phyloP scores from a whole-genome alignment of 2,888 invertebrate species.

The Andrena hattorfiana region DNA sequence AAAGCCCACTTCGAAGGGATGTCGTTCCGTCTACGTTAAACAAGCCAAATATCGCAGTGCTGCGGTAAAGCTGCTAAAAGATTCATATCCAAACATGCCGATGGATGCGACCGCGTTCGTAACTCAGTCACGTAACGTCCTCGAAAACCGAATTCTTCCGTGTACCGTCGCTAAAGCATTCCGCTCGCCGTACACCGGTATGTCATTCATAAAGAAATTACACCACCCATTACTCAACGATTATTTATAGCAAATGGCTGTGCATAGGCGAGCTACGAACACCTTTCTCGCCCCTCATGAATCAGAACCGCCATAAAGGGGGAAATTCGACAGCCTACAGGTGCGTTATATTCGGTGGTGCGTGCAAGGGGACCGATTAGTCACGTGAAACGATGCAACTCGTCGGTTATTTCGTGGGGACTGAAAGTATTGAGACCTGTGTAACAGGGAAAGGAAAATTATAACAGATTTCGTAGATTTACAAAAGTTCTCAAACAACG shows the following conservation, averaged over 20 bases:
- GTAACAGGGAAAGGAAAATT: no score
- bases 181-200: constrained; percentile 46
- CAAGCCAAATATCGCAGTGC: constrained; percentile 40
- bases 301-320: constrained; percentile 2
- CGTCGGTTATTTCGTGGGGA: background rate
- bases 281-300: constrained; percentile 43
- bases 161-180: constrained; percentile 57
- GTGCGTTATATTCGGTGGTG: constrained; percentile 9
- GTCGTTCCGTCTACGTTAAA: constrained; percentile 11
- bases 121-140: constrained; percentile 61
- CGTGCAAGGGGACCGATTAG: background rate
- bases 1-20: constrained; percentile 13
- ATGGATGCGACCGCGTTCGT: constrained; percentile 50
- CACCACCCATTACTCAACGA: constrained; percentile 55
- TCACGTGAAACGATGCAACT: background rate
- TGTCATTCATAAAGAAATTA: constrained; percentile 65
- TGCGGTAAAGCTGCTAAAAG: constrained; percentile 33
- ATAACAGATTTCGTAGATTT: no score
- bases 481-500: no score
- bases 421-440: background rate
- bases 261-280: constrained; percentile 21
- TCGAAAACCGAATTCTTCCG: constrained; percentile 63
- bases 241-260: constrained; percentile 55
- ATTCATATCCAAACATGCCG: constrained; percentile 55
- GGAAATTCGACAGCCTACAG: background rate